Base-by-base conservation (phyloP, 2,113 vertebrate genomes). In the Pristiophorus japonicus region DNA sequence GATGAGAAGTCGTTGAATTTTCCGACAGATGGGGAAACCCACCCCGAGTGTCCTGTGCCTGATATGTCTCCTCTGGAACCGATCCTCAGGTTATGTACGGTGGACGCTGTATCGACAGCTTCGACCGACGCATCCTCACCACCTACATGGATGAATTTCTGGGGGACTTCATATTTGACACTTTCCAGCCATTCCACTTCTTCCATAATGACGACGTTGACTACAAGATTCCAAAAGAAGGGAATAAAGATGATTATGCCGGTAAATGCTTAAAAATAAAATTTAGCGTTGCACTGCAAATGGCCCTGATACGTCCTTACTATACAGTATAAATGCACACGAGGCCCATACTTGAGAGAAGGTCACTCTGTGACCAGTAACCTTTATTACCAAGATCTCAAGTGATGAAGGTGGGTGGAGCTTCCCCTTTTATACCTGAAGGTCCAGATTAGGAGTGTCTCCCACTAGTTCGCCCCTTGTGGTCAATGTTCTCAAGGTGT, bases 71-170 rank as follows among this genome's bases (percentile, higher is more conserved):
- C 38, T 42, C n/a, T 95, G 55, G n/a, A 62, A 8, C 27, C 4
- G 4, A n/a, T 66, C 22, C 67, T 10, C 90, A 99, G 99, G 99
- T 99, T 96, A 99, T 99, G 99, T 99, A 99, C 0, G 99, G 99
- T 0, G 99, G 99, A 0, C 97, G 99, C 0, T 98, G 97, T 47
- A 99, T 98, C 0, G 99, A 99, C 95, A 99, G 99, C 97, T 99
- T 99, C 10, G 99, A 99, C 96, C 98, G 99, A 0, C 98, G 99
- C 95, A 98, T 99, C 97, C 98, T 99, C n/a, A 98, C 97, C 0
- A 97, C 97, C 95, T 99, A 99, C 96, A 99, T 99, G 98, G 98
- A 99, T 0, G 99, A 99, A 96, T 99, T 99, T 96, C 96, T 99
- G 0, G 99, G 99, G 4, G 99, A 99, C 96, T 99, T 99, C 96